Evolutionary conservation across 2,113 vertebrate species (phyloP).

Genomic region (Poicephalus gulielmi): DNA sequence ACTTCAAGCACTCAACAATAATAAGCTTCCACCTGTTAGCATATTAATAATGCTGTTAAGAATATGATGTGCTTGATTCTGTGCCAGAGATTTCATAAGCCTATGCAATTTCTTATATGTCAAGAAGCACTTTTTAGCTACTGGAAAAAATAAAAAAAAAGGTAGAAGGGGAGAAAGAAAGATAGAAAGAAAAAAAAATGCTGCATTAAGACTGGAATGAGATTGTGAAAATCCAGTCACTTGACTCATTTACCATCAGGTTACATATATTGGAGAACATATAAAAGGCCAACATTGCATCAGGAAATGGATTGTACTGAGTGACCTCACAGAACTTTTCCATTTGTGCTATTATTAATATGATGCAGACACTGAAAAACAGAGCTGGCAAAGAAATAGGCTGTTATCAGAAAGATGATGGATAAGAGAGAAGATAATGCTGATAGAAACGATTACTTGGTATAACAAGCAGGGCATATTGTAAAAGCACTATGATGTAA

Average conservation of each 20-base stretch:
- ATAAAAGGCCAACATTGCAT: constrained; percentile 30
- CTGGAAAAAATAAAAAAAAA: constrained; percentile 50
- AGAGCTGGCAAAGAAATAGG: constrained; percentile 22
- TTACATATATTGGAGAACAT: constrained; percentile 22
- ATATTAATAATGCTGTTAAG: constrained; percentile 73
- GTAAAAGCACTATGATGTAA: background rate
- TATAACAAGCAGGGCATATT: background rate
- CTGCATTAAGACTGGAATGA: constrained; percentile 41
- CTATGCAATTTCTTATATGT: constrained; percentile 71
- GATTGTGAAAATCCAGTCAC: constrained; percentile 38
- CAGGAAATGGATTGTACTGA: constrained; percentile 41
- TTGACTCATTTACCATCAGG: constrained; percentile 55
- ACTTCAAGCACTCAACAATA: constrained; percentile 64
- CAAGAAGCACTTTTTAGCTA: constrained; percentile 68
- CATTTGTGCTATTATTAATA: constrained; percentile 59
- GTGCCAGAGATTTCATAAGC: constrained; percentile 69
- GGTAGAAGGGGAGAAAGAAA: background rate
- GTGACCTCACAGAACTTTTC: constrained; percentile 55
- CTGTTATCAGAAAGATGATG: constrained; percentile 4
- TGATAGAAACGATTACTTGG: background rate
- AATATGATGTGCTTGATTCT: constrained; percentile 42
- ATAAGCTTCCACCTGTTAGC: constrained; percentile 72
- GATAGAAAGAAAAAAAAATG: background rate
- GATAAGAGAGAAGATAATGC: background rate
- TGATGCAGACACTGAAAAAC: constrained; percentile 46